Evolutionary conservation across 1,140 invertebrate species (phyloP).

Genomic region (Helicoverpa armigera): DNA sequence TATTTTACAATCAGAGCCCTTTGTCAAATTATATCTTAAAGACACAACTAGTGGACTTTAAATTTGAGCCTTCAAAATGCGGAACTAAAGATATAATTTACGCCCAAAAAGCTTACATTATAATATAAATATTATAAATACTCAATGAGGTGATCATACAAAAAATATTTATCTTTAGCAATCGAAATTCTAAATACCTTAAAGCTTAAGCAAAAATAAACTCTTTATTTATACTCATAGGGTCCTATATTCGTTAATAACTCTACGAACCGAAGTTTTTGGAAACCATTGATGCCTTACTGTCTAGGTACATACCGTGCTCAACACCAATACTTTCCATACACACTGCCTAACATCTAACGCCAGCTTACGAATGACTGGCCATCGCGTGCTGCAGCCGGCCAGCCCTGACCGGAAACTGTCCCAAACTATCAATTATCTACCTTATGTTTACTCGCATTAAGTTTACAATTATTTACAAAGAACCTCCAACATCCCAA

Average conservation of each 20-base stretch:
- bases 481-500: constrained; percentile 45
- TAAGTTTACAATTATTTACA: constrained; percentile 79
- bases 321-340: constrained; percentile 67
- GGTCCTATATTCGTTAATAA: constrained; percentile 67
- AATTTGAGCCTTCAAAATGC: constrained; percentile 40
- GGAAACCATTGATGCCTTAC: constrained; percentile 56
- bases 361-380: constrained; percentile 52
- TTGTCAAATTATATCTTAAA: not conserved
- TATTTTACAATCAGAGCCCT: not conserved
- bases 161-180: constrained; percentile 83
- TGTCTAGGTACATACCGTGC: constrained; percentile 69
- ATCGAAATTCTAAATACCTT: constrained; percentile 76
- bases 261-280: constrained; percentile 60
- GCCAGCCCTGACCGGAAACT: constrained; percentile 51
- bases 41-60: constrained; percentile 27
- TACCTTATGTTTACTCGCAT: constrained; percentile 68
- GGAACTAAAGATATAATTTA: constrained; percentile 49
- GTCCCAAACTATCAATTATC: constrained; percentile 58
- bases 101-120: constrained; percentile 70
- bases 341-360: constrained; percentile 56
- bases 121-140: constrained; percentile 70
- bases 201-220: constrained; percentile 86
- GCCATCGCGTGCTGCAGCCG: constrained; percentile 69
- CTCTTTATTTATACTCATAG: constrained; percentile 78
- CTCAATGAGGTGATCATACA: constrained; percentile 73